Conservation (phyloP, 2,888 invertebrate species). For the Meta bourneti region DNA sequence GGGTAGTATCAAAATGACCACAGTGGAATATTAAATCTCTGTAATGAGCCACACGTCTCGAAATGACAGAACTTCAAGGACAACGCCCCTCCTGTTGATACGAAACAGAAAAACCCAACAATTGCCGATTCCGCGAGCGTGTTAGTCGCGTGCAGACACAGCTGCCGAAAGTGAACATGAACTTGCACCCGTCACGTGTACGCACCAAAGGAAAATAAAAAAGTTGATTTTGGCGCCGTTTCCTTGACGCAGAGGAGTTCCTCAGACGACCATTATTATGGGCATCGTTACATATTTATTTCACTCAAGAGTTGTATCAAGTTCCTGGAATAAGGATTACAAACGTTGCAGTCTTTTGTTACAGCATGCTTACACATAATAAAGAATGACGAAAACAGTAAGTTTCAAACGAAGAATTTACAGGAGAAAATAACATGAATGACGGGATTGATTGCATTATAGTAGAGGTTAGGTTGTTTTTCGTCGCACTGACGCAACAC, state of each 20-base stretch:
- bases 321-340: no score
- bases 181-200: constrained; percentile 25
- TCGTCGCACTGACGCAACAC: no score
- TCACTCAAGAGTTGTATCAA: not conserved
- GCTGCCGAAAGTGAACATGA: constrained; percentile 1
- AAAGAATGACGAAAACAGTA: no score
- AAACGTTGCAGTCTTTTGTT: no score
- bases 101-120: not conserved
- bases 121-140: constrained; percentile 35
- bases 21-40: no score
- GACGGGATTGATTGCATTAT: no score
- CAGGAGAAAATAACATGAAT: no score
- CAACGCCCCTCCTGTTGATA: constrained; percentile 65
- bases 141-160: constrained; percentile 55
- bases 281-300: not conserved
- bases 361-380: no score
- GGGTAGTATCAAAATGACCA: no score
- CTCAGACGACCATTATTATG: not conserved
- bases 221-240: not conserved
- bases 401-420: no score
- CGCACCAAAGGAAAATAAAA: not conserved
- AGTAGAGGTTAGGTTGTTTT: no score
- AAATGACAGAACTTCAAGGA: constrained; percentile 19
- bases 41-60: not conserved
- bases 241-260: not conserved